Evolutionary conservation across 2,113 vertebrate genomes (phyloP).

Genomic region (Anoplopoma fimbria): DNA sequence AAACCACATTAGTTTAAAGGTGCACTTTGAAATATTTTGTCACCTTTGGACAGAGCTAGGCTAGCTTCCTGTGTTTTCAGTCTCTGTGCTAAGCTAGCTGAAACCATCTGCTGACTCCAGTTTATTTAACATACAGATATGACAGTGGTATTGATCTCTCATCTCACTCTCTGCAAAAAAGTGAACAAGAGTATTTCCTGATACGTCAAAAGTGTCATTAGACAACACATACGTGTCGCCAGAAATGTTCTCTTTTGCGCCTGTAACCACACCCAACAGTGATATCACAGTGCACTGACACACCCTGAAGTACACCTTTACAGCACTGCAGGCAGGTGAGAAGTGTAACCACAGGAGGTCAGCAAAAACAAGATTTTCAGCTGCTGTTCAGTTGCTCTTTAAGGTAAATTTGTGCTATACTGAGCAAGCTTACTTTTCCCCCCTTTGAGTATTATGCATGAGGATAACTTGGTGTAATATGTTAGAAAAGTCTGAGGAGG

Average conservation of each 20-base stretch:
- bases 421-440: slow-evolving; percentile 12
- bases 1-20: not conserved
- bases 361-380: not conserved
- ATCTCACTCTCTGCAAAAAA: not conserved
- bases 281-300: not conserved
- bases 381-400: slow-evolving; percentile 3
- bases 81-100: not conserved
- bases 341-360: not conserved
- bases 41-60: too few relatives aligned
- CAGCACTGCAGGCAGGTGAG: not conserved
- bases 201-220: not conserved
- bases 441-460: slow-evolving; percentile 49
- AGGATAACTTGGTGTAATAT: slow-evolving; percentile 44
- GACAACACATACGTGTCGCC: not conserved
- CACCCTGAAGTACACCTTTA: not conserved
- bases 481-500: slow-evolving; percentile 42
- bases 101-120: not conserved
- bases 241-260: not conserved
- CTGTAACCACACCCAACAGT: not conserved
- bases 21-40: too few relatives aligned
- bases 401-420: slow-evolving; percentile 27
- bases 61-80: not conserved
- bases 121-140: not conserved
- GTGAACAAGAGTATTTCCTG: too few relatives aligned
- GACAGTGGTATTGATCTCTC: not conserved